Percentiles rank a stretch among this genome's conserved stretches.
Evolutionary conservation across 1,140 invertebrate genomes (phyloP).

Genomic region (Fragariocoptes setiger): DNA sequence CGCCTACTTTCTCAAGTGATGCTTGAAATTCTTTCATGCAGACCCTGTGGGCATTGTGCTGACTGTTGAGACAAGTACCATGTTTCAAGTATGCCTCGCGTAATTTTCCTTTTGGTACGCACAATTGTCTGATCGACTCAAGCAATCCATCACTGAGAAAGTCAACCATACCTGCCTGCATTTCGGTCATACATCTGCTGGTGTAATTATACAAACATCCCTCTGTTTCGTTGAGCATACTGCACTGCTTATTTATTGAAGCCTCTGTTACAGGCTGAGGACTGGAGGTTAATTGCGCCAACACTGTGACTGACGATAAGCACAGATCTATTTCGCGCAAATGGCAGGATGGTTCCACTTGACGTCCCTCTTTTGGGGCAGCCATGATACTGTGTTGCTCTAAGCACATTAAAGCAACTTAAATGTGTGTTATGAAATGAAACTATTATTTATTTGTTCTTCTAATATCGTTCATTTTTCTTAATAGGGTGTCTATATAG

Average conservation of each 20-base stretch:
- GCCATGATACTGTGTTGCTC: no score
- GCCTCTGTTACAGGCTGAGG: background rate
- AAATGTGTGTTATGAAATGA: no score
- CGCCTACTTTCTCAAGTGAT: background rate
- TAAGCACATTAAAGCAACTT: no score
- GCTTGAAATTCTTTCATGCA: conserved; percentile 1
- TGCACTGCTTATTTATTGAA: background rate
- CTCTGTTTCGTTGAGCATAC: background rate
- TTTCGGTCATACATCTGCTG: background rate
- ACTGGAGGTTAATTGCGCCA: background rate
- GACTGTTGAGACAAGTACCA: background rate
- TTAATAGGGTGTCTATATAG: no score
- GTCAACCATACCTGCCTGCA: conserved; percentile 1
- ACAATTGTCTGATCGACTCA: background rate
- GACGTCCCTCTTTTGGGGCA: no score
- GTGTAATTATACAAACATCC: background rate
- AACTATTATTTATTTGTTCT: no score
- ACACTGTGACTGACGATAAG: background rate
- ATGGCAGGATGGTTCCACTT: no score
- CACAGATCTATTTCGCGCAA: conserved; percentile 1
- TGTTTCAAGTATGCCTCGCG: background rate
- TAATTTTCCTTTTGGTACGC: background rate
- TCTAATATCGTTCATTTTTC: no score
- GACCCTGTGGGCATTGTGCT: background rate
- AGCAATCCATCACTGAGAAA: background rate